Percentiles rank a stretch among this genome's conserved stretches.
Evolutionary conservation across 2,888 invertebrate genomes (phyloP).

Genomic region (Bellardia bayeri): DNA sequence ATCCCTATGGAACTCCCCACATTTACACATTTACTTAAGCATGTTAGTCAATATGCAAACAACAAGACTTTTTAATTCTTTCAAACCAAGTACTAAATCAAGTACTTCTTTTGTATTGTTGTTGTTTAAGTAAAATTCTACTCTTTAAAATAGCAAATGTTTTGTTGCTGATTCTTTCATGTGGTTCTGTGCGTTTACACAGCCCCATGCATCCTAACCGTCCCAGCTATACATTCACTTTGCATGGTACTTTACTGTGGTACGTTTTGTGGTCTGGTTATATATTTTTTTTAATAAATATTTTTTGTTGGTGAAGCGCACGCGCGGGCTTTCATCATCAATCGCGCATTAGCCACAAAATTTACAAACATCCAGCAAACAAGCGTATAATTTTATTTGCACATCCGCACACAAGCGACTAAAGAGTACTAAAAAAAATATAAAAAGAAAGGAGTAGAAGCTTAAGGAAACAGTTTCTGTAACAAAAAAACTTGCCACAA

Average conservation of each 20-base stretch:
- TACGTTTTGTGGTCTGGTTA: slow-evolving; percentile 55
- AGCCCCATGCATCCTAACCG: neutral
- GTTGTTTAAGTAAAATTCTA: slow-evolving; percentile 53
- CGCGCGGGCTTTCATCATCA: slow-evolving; percentile 76
- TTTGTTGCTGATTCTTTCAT: slow-evolving; percentile 52
- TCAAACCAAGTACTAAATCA: slow-evolving; percentile 33
- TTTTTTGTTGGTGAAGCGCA: slow-evolving; percentile 58
- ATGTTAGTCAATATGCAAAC: slow-evolving; percentile 67
- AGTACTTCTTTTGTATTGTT: slow-evolving; percentile 33
- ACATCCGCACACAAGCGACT: slow-evolving; percentile 76
- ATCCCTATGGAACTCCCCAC: slow-evolving; percentile 28
- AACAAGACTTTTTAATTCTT: slow-evolving; percentile 63
- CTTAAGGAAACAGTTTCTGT: neutral
- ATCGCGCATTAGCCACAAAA: slow-evolving; percentile 75
- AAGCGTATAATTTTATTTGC: slow-evolving; percentile 80
- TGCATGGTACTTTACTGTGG: slow-evolving; percentile 52
- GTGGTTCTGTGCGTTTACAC: slow-evolving; percentile 56
- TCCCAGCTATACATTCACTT: slow-evolving; percentile 51
- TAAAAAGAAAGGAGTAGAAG: slow-evolving; percentile 10
- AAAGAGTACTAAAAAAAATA: slow-evolving; percentile 1
- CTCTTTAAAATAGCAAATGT: slow-evolving; percentile 60
- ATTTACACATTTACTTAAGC: slow-evolving; percentile 15
- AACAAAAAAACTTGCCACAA: slow-evolving; percentile 52
- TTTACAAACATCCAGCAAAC: slow-evolving; percentile 53
- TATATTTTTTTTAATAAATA: neutral